Evolutionary conservation across 1,140 invertebrate genomes (phyloP).

Genomic region (Drosophila bifasciata): DNA sequence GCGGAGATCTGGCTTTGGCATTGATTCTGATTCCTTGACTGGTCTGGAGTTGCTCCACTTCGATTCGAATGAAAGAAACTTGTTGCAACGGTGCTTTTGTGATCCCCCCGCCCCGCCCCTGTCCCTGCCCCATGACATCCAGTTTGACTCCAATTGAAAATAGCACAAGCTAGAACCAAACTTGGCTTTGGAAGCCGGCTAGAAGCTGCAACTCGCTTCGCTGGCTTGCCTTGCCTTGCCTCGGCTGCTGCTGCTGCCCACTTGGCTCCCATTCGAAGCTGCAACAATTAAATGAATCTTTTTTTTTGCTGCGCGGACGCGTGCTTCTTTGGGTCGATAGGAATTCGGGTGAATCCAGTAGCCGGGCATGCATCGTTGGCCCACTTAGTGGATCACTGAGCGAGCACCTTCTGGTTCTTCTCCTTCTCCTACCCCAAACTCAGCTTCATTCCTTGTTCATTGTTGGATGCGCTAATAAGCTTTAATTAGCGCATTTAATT

Average conservation of each 20-base stretch:
- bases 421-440: background rate
- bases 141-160: slow-evolving; percentile 56
- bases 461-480: slow-evolving; percentile 41
- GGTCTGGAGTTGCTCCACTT: slow-evolving; percentile 59
- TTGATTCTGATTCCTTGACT: slow-evolving; percentile 47
- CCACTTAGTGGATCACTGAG: slow-evolving; percentile 16
- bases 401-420: background rate
- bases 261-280: slow-evolving; percentile 6
- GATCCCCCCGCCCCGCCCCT: background rate
- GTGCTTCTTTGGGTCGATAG: slow-evolving; percentile 19
- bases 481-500: slow-evolving; percentile 45
- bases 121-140: slow-evolving; percentile 14
- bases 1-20: background rate
- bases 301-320: slow-evolving; percentile 19
- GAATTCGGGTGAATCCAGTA: slow-evolving; percentile 38
- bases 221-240: slow-evolving; percentile 39
- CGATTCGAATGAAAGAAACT: slow-evolving; percentile 41
- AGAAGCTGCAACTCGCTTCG: slow-evolving; percentile 31
- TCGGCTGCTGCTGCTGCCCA: background rate
- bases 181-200: slow-evolving; percentile 4
- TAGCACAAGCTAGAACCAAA: slow-evolving; percentile 26
- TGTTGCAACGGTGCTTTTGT: slow-evolving; percentile 69
- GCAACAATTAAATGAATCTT: slow-evolving; percentile 49
- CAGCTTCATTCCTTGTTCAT: slow-evolving; percentile 18
- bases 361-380: slow-evolving; percentile 19